These are phyloP conservation scores for Rhagoletis pomonella DNA, from an alignment of 1,140 invertebrate species.

Conservation along the genomic window DNA sequence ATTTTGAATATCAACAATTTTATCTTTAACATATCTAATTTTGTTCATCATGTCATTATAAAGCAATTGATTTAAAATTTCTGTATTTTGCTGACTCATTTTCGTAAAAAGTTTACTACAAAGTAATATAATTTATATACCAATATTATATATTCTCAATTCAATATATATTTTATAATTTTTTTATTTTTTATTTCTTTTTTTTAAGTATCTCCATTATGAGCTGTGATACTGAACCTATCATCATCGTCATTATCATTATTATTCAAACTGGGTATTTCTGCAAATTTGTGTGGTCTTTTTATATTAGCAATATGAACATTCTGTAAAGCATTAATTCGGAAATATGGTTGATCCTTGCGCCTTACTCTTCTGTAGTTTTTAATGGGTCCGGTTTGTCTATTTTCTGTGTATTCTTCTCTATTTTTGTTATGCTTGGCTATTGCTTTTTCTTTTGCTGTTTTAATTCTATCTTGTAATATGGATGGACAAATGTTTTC, in stretches of 20 bases:
- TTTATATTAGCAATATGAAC: slow-evolving; percentile 35
- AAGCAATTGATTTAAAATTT: too few species aligned
- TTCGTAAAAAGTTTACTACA: too few species aligned
- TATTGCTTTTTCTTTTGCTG: slow-evolving; percentile 10
- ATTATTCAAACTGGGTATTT: too few species aligned
- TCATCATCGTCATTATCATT: background rate
- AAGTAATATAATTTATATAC: too few species aligned
- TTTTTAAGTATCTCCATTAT: background rate
- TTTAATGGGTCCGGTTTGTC: background rate
- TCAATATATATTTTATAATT: too few species aligned
- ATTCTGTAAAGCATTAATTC: slow-evolving; percentile 1
- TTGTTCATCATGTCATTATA: too few species aligned
- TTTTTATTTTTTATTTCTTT: too few species aligned
- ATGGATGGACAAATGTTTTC: background rate
- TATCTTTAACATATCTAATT: too few species aligned
- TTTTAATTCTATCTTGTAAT: slow-evolving; percentile 23
- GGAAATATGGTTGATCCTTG: slow-evolving; percentile 10
- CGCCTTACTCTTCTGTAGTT: background rate
- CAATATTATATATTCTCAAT: too few species aligned
- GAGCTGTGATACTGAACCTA: background rate
- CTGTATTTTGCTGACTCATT: too few species aligned
- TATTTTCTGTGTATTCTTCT: slow-evolving; percentile 14
- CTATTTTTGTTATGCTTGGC: background rate
- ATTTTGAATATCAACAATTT: too few species aligned
- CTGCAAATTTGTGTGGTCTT: background rate